Base-by-base conservation (phyloP, 1,140 invertebrate species). In the Coptotermes formosanus region DNA sequence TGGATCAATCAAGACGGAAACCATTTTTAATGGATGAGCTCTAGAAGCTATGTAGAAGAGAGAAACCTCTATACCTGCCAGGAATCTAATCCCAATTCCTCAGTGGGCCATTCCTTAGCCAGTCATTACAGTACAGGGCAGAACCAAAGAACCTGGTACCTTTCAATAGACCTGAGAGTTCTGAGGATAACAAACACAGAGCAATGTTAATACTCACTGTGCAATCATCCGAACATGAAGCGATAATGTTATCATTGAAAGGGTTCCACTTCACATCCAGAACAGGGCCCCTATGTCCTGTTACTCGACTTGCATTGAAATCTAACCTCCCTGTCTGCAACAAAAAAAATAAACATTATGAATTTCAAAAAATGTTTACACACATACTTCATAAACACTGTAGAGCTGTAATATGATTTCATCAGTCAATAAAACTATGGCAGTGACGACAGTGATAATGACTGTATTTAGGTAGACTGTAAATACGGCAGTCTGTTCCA, bases 171-270 rank as follows among this genome's bases (percentile, higher is more conserved):
- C 23, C 6, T 75, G 69, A 7, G 30, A 75, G 23, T 75, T 16
- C 30, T 14, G 6, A 38, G 38, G 23, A 30, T 23, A 83, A 38
- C 38, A 38, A 38, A 38, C 38, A 38, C 38, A 38, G 38, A 38
- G 38, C 38, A n/a, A 48, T 84, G 19, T 48, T 30, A 84, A 45
- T 88, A 92, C 93, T 94, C 92, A 97, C 95, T 87, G 96, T 97
- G 90, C 95, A 96, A 91, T 99, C 98, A 91, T 99, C 98, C 64
- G 97, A 98, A 90, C 95, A 96, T 30, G 97, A 98, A 43, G 98
- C 98, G 89, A 99, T 98, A 88, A 99, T 94, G 91, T 99, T 97
- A 91, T 99, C 98, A 90, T 98, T 97, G 91, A 97, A 97, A 82
- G 96, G 96, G 91, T 97, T 97, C 96, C 96, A 97, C 91, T 97